A percentile compares a stretch with the other conserved stretches of the same genome.
phyloP scores from a whole-genome alignment of 2,888 invertebrate genomes.

The Drosophila nigricruria region DNA sequence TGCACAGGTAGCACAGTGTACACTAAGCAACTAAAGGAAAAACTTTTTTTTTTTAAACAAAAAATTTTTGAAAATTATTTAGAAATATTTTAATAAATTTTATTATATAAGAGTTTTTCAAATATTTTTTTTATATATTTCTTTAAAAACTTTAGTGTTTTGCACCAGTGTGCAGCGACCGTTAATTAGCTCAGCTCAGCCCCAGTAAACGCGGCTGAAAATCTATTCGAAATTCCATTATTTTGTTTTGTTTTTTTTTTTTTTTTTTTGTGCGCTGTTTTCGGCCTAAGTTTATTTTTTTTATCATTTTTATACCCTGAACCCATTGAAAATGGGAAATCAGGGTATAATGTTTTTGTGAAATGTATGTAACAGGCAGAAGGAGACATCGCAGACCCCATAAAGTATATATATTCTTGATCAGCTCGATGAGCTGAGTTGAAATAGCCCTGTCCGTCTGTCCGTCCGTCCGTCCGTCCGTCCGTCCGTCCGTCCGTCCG shows the following conservation, averaged over 20 bases:
- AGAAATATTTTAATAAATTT: background rate
- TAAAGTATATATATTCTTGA: too few relatives aligned
- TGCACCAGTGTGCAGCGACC: conserved; percentile 27
- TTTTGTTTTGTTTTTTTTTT: conserved; percentile 1
- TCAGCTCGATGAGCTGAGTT: too few relatives aligned
- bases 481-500: too few relatives aligned
- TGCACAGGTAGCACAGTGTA: conserved; percentile 57
- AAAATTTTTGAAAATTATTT: background rate
- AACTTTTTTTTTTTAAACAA: background rate
- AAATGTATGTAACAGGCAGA: too few relatives aligned
- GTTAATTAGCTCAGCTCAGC: conserved; percentile 47
- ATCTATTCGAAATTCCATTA: conserved; percentile 49
- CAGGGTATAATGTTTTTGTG: too few relatives aligned
- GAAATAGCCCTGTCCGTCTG: too few relatives aligned
- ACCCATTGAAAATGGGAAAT: too few relatives aligned
- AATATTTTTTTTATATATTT: background rate
- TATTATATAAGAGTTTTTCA: background rate
- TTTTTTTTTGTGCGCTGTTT: background rate
- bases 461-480: too few relatives aligned
- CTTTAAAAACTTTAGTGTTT: background rate
- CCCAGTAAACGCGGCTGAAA: conserved; percentile 43
- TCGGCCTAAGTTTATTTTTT: conserved; percentile 9
- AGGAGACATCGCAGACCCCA: too few relatives aligned
- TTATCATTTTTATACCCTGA: conserved; percentile 29
- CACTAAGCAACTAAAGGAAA: background rate